phyloP scores from a whole-genome alignment of 2,888 invertebrate genomes.

The Yponomeuta sedellus region DNA sequence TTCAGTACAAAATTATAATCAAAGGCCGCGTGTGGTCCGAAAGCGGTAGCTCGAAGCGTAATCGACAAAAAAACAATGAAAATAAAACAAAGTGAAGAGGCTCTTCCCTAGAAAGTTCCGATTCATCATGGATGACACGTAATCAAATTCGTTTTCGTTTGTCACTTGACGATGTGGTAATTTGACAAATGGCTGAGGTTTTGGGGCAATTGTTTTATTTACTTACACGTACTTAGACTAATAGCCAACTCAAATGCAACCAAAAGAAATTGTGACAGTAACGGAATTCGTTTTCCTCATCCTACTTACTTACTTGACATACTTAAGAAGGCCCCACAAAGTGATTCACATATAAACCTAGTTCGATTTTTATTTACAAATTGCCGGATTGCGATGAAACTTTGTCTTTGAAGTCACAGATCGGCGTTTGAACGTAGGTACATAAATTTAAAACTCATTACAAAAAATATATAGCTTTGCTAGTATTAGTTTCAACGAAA shows the following conservation, averaged over 20 bases:
- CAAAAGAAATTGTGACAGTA: background rate
- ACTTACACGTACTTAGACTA: background rate
- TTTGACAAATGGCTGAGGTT: conserved; percentile 23
- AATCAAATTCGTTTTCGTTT: conserved; percentile 30
- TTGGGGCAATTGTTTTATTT: conserved; percentile 21
- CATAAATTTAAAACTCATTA: too few relatives aligned
- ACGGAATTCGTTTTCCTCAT: too few relatives aligned
- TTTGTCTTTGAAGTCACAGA: too few relatives aligned
- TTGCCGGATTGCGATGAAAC: too few relatives aligned
- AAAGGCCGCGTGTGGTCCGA: conserved; percentile 63
- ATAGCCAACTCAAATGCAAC: background rate
- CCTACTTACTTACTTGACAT: too few relatives aligned
- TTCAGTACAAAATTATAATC: conserved; percentile 38
- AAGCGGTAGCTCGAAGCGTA: conserved; percentile 46
- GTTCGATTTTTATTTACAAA: too few relatives aligned
- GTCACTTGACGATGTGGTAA: conserved; percentile 9
- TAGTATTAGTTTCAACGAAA: too few relatives aligned
- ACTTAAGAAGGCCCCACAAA: too few relatives aligned
- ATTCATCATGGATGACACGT: conserved; percentile 35
- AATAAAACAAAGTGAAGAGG: conserved; percentile 48
- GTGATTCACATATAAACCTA: too few relatives aligned
- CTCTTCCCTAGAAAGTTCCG: conserved; percentile 44
- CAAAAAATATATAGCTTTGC: too few relatives aligned
- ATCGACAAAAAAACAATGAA: conserved; percentile 35
- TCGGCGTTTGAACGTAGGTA: too few relatives aligned